These are phyloP conservation scores for Troides aeacus DNA, from an alignment of 2,888 invertebrate species.

Conservation along the genomic window DNA sequence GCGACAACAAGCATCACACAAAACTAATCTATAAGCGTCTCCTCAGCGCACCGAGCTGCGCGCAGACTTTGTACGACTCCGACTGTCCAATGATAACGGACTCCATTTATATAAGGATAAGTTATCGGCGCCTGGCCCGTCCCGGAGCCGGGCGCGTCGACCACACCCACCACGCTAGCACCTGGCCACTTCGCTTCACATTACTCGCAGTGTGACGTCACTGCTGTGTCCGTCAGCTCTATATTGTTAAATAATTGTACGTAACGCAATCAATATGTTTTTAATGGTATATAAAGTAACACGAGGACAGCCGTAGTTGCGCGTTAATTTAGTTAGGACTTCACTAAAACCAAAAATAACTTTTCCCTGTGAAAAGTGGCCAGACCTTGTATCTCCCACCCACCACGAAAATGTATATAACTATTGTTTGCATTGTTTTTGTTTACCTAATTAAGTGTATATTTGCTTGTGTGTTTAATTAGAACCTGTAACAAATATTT, in stretches of 20 bases:
- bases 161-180: conserved; percentile 70
- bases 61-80: conserved; percentile 16
- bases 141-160: conserved; percentile 19
- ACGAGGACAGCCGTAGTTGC: not conserved
- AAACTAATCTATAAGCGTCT: conserved; percentile 12
- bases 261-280: too few species aligned
- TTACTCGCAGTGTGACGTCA: not conserved
- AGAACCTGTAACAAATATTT: conserved; percentile 14
- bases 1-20: conserved; percentile 7
- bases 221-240: not conserved
- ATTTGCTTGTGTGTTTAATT: conserved; percentile 38
- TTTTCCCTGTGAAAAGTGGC: conserved; percentile 57
- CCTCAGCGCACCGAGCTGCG: conserved; percentile 7
- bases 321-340: conserved; percentile 34
- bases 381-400: conserved; percentile 66
- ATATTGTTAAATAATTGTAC: too few species aligned
- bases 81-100: conserved; percentile 11
- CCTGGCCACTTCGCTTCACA: conserved; percentile 66
- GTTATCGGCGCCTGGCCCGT: conserved; percentile 12
- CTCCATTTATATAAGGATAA: conserved; percentile 9
- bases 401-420: conserved; percentile 71
- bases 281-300: not conserved
- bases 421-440: conserved; percentile 54
- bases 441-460: conserved; percentile 54
- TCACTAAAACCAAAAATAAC: conserved; percentile 52